Evolutionary conservation across 2,888 invertebrate species (phyloP), one percentile per base, ranked within the genome.

Genomic region (Agrotis ipsilon): DNA sequence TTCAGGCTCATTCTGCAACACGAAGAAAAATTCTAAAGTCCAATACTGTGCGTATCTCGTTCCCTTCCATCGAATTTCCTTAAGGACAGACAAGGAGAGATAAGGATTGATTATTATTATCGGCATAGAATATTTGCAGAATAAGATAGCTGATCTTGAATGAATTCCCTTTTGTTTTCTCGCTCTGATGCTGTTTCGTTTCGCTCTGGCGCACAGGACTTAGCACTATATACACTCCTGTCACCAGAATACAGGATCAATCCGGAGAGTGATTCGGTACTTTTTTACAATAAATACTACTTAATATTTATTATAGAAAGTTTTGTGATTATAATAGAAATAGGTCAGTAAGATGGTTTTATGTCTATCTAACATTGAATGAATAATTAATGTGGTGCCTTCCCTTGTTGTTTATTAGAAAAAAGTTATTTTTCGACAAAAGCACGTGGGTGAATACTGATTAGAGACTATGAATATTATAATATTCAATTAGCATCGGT

Each of bases 241-340:
- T 92, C 93, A 90, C 88, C 88, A 91, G 94, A 93, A 92, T 92
- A 92, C 90, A 91, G 91, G 94, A 95, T 95, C 94, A 94, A 94
- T 94, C 92, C 88, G 92, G 82, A 87, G 93, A 72, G 92, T 83
- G 84, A 94, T 94, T 95, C 94, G 81, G 86, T 73, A 80, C 86
- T 87, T 86, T 83, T 74, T 77, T 73, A 62, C 80, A 75, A 83
- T 63, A 59, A 51, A 61, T 68, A 58, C 46, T 61, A 43, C 27
- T 57, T 63, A 46, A 54, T 73, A 78, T 62, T 79, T 72, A 49
- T 61, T 27, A 51, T 3, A 7, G 52, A 19, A 48, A 67, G 64
- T 68, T 81, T 71, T 69, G 59, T 60, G 27, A 59, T 71, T 58
- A 58, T 49, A 60, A 74, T 66, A 61, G 18, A 60, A 67, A 21